Conservation (phyloP, 2,113 vertebrate genomes). For the Cyphomyrus discorhynchus region DNA sequence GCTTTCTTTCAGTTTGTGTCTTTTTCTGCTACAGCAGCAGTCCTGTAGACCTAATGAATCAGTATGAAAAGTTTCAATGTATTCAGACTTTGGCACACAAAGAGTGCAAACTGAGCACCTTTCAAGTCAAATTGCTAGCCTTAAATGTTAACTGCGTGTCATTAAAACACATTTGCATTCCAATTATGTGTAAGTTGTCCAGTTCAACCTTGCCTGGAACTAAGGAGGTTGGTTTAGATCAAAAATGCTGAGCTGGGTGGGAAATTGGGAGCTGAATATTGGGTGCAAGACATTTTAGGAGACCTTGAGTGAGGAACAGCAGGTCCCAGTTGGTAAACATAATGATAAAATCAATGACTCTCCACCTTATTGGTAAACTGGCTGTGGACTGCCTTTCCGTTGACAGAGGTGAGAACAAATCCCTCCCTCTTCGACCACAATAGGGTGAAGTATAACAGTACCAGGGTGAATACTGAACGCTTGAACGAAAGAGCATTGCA, state of each 20-base stretch:
- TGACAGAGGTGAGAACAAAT: not conserved
- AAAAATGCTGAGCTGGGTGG: not conserved
- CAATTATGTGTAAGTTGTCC: not conserved
- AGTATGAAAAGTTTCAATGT: not conserved
- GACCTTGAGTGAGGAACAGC: not conserved
- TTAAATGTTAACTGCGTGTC: not conserved
- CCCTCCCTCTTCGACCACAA: too few relatives aligned
- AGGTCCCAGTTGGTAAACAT: not conserved
- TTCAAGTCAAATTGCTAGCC: not conserved
- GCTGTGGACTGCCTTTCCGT: not conserved
- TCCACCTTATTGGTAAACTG: not conserved
- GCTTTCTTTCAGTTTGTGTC: not conserved
- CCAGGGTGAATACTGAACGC: not conserved
- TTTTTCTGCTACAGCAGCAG: not conserved
- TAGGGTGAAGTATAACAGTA: not conserved
- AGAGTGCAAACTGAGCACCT: not conserved
- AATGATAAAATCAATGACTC: not conserved
- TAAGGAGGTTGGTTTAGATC: not conserved
- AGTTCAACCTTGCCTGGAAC: not conserved
- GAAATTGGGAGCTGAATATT: not conserved
- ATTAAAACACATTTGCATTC: constrained; percentile 1
- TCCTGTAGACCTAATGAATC: not conserved
- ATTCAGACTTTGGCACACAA: not conserved
- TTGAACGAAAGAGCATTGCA: not conserved
- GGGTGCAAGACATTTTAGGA: not conserved